Evolutionary conservation across 2,113 vertebrate species (phyloP), one percentile per base, ranked within the genome.

Genomic region (Tetrax tetrax): DNA sequence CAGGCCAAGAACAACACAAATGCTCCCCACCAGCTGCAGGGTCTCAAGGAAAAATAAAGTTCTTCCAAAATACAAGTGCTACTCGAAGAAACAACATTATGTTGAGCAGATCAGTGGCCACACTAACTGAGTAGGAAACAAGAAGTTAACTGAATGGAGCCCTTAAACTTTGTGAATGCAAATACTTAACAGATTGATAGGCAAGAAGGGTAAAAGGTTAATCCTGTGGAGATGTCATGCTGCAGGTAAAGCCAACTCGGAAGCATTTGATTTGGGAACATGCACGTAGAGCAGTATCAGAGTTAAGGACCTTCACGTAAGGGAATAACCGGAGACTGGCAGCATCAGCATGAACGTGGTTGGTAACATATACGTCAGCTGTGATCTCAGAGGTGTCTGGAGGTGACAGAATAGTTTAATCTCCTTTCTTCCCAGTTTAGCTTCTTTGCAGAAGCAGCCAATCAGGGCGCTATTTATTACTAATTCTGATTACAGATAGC

Each of bases 401-500:
- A 90, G 92, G 87, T 93, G 77, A 93, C 29, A 10, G 24, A 43
- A 75, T 4, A 54, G 89, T 80, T 96, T 96, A 95, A 96, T 95
- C 95, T 65, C 74, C 79, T 84, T 81, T 91, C 76, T 92, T 87
- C 69, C 74, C 50, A 35, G 45, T 82, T 95, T 87, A 96, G 89
- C 94, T 90, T 82, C 83, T 95, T 92, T 87, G 61, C 54, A 76
- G 63, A 85, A 91, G 82, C 70, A 88, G 78, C 87, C 84, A 95
- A 83, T 89, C 65, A 76, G 50, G 72, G 37, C 35, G 18, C 61
- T 93, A 54, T 86, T 89, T 88, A 75, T 74, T 93, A 53, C 83
- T 96, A 95, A 96, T 96, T 94, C 89, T 85, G 89, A 83, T 93
- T 79, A 76, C 16, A 65, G 66, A 69, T 79, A 60, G 47, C 86